Evolutionary conservation across 2,113 vertebrate genomes (phyloP).

Genomic region (Callaeas wilsoni): DNA sequence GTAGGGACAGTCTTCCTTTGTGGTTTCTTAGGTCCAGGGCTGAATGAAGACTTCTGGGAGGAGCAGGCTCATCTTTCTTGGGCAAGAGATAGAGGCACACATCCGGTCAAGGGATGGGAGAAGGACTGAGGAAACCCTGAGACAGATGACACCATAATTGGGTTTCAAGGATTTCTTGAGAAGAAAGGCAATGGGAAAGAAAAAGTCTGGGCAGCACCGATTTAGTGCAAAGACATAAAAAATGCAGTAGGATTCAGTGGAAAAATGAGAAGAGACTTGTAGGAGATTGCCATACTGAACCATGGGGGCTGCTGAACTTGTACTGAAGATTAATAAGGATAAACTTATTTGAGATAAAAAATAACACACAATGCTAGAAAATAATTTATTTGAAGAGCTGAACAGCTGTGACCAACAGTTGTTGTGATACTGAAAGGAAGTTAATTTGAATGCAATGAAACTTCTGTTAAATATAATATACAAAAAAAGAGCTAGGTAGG

Average conservation of each 20-base stretch:
- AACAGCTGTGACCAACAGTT: not conserved
- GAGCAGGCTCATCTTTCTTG: not conserved
- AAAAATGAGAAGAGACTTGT: not conserved
- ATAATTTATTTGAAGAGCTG: not conserved
- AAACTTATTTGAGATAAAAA: not conserved
- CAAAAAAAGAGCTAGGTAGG: not conserved
- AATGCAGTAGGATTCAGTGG: not conserved
- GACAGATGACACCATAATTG: not conserved
- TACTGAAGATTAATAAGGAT: not conserved
- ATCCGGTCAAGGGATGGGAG: not conserved
- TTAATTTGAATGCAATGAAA: not conserved
- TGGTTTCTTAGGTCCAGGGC: not conserved
- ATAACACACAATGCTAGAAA: not conserved
- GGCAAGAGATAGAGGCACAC: not conserved
- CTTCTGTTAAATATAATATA: not conserved
- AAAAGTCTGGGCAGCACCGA: not conserved
- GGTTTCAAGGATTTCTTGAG: not conserved
- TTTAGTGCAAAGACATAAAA: not conserved
- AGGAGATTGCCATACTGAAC: not conserved
- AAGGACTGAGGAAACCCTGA: not conserved
- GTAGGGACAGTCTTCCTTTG: not conserved
- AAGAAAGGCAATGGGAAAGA: not conserved
- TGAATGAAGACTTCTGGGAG: not conserved
- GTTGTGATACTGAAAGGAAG: not conserved
- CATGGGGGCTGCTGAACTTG: not conserved